Conservation (phyloP, 2,888 invertebrate genomes). For the Drosophila pseudotalamancana region DNA sequence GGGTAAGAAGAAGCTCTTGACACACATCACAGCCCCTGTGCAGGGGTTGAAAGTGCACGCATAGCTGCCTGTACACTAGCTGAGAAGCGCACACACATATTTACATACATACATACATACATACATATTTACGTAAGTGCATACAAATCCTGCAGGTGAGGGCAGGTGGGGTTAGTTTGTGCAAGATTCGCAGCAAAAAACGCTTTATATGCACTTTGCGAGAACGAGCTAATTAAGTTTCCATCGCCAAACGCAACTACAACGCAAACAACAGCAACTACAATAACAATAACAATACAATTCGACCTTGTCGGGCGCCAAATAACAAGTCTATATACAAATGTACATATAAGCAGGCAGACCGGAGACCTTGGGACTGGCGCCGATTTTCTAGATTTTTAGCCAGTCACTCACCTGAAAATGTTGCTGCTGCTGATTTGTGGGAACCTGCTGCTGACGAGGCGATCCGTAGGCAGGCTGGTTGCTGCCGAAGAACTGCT, state of each 20-base stretch:
- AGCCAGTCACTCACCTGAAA: conserved; percentile 69
- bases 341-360: conserved; percentile 13
- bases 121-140: not conserved
- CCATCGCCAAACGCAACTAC: conserved; percentile 24
- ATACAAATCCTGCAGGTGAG: not conserved
- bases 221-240: conserved; percentile 38
- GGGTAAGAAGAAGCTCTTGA: conserved; percentile 51
- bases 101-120: not conserved
- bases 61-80: conserved; percentile 5
- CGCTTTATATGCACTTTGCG: conserved; percentile 6
- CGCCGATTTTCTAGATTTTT: conserved; percentile 31
- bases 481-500: conserved; percentile 40
- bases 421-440: conserved; percentile 67
- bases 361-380: conserved; percentile 44
- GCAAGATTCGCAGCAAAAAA: conserved; percentile 23
- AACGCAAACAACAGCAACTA: not conserved
- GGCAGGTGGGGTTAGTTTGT: not conserved
- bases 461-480: conserved; percentile 60
- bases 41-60: conserved; percentile 35
- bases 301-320: conserved; percentile 68
- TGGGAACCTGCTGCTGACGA: conserved; percentile 62
- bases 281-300: conserved; percentile 36
- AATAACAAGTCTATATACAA: conserved; percentile 7
- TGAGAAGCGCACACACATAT: not conserved
- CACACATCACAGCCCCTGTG: conserved; percentile 42